A percentile compares a stretch with the other conserved stretches of the same genome.
These are phyloP conservation scores for Stenodema calcarata DNA, from an alignment of 2,888 invertebrate species.

Conservation along the genomic window DNA sequence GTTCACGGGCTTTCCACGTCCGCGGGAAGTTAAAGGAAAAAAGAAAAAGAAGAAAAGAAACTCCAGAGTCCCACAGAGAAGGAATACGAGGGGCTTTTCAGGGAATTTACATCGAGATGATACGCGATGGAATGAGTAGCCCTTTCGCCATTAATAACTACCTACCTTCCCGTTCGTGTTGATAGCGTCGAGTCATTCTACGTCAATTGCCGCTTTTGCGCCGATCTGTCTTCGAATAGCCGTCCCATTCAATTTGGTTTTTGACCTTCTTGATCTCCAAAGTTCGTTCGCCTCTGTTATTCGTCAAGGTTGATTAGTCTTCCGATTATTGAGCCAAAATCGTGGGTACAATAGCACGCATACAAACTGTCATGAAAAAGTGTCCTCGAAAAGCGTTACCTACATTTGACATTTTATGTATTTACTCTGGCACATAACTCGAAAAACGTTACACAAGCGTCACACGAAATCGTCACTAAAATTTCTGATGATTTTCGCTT, in stretches of 20 bases:
- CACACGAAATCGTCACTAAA: too few relatives aligned
- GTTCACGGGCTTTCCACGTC: background rate
- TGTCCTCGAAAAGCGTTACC: too few relatives aligned
- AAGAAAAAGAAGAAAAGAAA: background rate
- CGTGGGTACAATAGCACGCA: too few relatives aligned
- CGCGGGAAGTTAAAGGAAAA: background rate
- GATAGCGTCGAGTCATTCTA: background rate
- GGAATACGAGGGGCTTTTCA: background rate
- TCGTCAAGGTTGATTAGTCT: background rate
- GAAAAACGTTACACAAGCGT: too few relatives aligned
- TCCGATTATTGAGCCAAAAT: too few relatives aligned
- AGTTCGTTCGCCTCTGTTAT: background rate
- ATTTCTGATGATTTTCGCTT: too few relatives aligned
- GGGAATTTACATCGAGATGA: background rate
- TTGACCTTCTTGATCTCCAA: background rate
- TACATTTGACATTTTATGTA: too few relatives aligned
- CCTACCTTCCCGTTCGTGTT: background rate
- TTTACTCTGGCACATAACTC: too few relatives aligned
- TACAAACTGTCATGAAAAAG: too few relatives aligned
- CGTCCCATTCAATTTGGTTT: background rate
- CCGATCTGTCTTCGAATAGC: background rate
- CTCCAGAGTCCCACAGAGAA: background rate
- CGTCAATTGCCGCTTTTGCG: background rate
- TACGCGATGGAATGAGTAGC: background rate
- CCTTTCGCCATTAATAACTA: background rate